phyloP scores from a whole-genome alignment of 92 coral and sea anemone genomes.

The Bergia puertoricense region DNA sequence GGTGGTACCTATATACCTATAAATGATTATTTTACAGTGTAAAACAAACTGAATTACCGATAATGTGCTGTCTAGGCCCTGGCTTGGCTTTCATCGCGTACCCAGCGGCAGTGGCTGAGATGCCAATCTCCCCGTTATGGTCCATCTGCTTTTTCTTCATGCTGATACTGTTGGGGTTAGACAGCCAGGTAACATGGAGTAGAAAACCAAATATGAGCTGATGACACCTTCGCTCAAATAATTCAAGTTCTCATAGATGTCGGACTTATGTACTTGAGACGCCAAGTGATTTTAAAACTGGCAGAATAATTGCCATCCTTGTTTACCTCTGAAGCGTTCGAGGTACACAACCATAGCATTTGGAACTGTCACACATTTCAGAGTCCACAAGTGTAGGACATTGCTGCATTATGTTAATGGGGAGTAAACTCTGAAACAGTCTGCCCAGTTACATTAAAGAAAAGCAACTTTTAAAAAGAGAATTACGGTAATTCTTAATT shows the following conservation, averaged over 20 bases:
- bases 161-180: constrained; percentile 53
- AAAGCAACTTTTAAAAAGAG: too few relatives aligned
- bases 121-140: constrained; percentile 62
- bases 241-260: not conserved
- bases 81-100: constrained; percentile 60
- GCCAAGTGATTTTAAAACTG: not conserved
- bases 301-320: not conserved
- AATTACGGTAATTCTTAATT: too few relatives aligned
- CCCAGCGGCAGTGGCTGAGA: constrained; percentile 62
- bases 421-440: too few relatives aligned
- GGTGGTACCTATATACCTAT: not conserved
- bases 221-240: not conserved
- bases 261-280: not conserved
- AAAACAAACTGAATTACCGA: not conserved
- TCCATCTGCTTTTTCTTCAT: constrained; percentile 52
- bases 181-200: constrained; percentile 50
- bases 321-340: too few relatives aligned
- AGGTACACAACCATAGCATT: too few relatives aligned
- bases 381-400: too few relatives aligned
- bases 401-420: too few relatives aligned
- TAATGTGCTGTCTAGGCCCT: constrained; percentile 27
- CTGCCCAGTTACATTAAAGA: too few relatives aligned
- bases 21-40: not conserved
- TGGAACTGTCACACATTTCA: too few relatives aligned
- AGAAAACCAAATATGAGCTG: not conserved